These are phyloP conservation scores for Microcebus tavaratra DNA, from an alignment of 2,113 vertebrate genomes.

Conservation along the genomic window DNA sequence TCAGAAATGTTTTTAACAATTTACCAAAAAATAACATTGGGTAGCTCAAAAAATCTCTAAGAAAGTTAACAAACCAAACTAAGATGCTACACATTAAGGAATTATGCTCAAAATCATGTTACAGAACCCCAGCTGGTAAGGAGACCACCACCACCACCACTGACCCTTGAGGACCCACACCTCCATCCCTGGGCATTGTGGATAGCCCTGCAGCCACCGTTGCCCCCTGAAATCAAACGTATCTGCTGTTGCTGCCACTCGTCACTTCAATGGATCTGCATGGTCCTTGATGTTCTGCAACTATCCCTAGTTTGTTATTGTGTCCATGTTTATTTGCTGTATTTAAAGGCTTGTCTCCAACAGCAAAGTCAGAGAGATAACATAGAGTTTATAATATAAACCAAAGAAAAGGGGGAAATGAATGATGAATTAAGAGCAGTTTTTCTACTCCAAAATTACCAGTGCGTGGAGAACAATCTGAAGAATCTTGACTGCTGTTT, in stretches of 20 bases:
- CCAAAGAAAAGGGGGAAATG: neutral
- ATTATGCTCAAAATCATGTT: neutral
- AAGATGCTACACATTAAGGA: neutral
- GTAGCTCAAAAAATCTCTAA: neutral
- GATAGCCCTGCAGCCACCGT: neutral
- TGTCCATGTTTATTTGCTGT: neutral
- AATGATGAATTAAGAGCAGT: neutral
- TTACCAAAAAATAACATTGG: neutral
- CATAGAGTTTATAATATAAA: neutral
- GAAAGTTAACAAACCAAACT: neutral
- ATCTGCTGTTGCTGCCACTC: neutral
- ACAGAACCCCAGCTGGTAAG: neutral
- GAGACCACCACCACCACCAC: neutral
- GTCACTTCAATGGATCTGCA: neutral
- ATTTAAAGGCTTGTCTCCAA: neutral
- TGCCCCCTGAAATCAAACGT: neutral
- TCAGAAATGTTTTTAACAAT: neutral
- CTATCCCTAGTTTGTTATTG: neutral
- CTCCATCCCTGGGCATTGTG: too few species aligned
- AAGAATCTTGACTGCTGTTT: neutral
- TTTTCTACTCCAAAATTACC: conserved; percentile 17
- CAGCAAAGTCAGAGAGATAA: neutral
- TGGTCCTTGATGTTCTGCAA: neutral
- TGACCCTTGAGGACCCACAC: too few species aligned
- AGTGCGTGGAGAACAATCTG: neutral